A percentile compares a stretch with the other conserved stretches of the same genome.
Conservation (phyloP, 37 sponge, comb jelly and placozoan genomes). For the Eunapius fragilis region DNA sequence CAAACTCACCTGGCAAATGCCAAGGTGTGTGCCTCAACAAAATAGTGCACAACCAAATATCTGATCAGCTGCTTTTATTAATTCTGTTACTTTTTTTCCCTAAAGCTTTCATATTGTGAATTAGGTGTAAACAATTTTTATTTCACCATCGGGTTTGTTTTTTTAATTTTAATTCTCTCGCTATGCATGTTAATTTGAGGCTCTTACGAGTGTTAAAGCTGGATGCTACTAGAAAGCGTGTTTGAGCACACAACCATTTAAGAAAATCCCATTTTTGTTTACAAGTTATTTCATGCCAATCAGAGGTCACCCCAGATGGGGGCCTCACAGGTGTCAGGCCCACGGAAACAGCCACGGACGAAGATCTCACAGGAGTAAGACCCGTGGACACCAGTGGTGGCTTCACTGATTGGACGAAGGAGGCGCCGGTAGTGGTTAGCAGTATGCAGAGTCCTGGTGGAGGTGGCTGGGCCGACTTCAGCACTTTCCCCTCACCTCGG, state of each 20-base stretch:
- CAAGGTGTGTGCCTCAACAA: no score
- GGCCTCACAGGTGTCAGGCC: slow-evolving; percentile 27
- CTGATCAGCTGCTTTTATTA: no score
- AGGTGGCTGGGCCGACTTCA: slow-evolving; percentile 51
- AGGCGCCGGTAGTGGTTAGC: background rate
- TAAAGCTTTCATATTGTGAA: no score
- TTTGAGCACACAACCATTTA: background rate
- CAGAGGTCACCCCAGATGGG: slow-evolving; percentile 23
- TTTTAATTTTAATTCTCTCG: no score
- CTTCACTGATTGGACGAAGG: slow-evolving; percentile 23
- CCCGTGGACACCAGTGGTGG: slow-evolving; percentile 14
- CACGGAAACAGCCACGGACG: background rate
- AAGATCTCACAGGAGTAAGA: slow-evolving; percentile 43
- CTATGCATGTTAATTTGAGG: no score
- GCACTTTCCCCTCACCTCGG: background rate
- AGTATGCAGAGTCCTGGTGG: background rate
- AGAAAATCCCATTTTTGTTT: background rate
- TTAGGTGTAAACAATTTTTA: no score
- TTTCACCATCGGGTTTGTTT: no score
- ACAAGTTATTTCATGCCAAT: slow-evolving; percentile 26
- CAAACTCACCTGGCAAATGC: no score
- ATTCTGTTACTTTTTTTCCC: no score
- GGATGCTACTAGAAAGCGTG: no score
- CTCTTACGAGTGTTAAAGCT: no score
- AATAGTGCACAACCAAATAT: no score